Base-by-base conservation (phyloP, 92 coral and sea anemone species). In the Phenganax stokvisi region DNA sequence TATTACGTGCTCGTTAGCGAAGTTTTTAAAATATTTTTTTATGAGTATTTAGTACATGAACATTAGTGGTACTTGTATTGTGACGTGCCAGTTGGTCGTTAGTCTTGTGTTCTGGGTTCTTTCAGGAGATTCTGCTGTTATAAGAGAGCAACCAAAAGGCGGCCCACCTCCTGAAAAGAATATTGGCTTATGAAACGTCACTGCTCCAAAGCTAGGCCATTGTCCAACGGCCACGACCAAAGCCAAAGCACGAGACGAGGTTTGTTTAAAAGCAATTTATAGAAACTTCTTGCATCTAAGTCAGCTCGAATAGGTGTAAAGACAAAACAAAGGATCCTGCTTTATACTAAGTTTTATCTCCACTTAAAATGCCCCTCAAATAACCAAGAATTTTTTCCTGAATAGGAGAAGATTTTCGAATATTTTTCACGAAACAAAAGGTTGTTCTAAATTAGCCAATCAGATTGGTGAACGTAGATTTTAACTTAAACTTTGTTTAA, bases 141-240 rank as follows among this genome's bases (percentile, higher is more conserved):
- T 94, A 77, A 90, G 98, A 54, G 98, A 97, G 16, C 98, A 94
- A 60, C 98, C 98, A 10, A 88, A 91, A 56, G 98, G 98, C n/a
- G n/a, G n/a, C n/a, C n/a, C n/a, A n/a, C n/a, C n/a, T n/a, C n/a
- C n/a, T n/a, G n/a, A n/a, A n/a, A 1, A 69, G 97, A 97, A 20
- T 97, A 97, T 12, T 97, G 92, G 98, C 75, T 80, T 94, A 58
- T 94, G 97, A 0, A 94, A 94, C 52, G 89, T 94, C 3, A 94
- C 89, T 71, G 97, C 97, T 53, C 98, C 98, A n/a, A n/a, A n/a
- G n/a, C n/a, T n/a, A n/a, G n/a, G n/a, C n/a, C n/a, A n/a, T n/a
- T n/a, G n/a, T n/a, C 97, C 97, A 9, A 94, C 90, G 80, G 86
- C 89, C 27, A 97, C n/a, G n/a, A n/a, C n/a, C n/a, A 87, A 92